Base-by-base conservation (phyloP, 2,888 invertebrate species). In the Elegia similella region DNA sequence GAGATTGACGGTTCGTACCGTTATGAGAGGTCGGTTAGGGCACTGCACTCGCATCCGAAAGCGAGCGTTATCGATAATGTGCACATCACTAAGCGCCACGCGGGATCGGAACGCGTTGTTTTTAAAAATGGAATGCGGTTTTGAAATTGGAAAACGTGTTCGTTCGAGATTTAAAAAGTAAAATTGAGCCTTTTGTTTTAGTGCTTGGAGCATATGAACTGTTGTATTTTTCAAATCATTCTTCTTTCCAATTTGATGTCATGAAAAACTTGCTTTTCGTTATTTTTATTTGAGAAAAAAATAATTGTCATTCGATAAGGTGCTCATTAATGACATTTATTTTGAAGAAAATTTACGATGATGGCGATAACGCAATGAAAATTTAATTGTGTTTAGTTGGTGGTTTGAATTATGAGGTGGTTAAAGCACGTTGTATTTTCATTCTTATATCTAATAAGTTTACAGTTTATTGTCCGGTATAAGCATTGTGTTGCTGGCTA, bases 1-100 rank as follows among this genome's bases (percentile, higher is more conserved):
- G 70, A 83, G 86, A 85, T 84, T 85, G 86, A 86, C 84, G 81
- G 77, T 66, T 74, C 70, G 68, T 76, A 77, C 86, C 86, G 86
- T 85, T 86, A 85, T 65, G 63, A 62, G 71, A 73, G 79, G 78
- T 80, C 82, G 81, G 68, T 69, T 70, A 66, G 78, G 77, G 78
- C 81, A 80, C 72, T 80, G 80, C 77, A 80, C 80, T 82, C 77
- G 74, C 68, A 69, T 71, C 76, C 75, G 74, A 82, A 79, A 80
- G 75, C 75, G 72, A 80, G 77, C 67, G 75, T 76, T 82, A 80
- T 84, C 81, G 84, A 84, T 79, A 81, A 80, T 74, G 76, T 72
- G 79, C 80, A 80, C 85, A 84, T 76, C 85, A 84, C 84, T 84
- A 81, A 65, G 64, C 67, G 57, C 67, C 69, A 73, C 69, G 69